Evolutionary conservation across 2,113 vertebrate species (phyloP).

Genomic region (Thamnaconus septentrionalis): DNA sequence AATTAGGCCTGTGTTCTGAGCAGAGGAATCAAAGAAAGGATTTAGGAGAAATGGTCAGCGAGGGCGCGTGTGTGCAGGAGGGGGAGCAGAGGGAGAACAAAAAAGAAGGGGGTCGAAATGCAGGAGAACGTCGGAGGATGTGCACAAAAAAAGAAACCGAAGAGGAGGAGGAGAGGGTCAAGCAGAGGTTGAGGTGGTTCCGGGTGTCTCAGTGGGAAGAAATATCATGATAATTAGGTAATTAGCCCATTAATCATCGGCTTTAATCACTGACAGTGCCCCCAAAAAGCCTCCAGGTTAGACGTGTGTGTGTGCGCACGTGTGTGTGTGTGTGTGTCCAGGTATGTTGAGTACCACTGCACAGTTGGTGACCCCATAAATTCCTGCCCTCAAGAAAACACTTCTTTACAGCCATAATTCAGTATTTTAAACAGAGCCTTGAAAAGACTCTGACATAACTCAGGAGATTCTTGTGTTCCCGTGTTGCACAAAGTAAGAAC

Average conservation of each 20-base stretch:
- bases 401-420: constrained; percentile 43
- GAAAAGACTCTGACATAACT: constrained; percentile 22
- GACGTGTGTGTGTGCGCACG: constrained; percentile 20
- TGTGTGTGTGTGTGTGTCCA: constrained; percentile 38
- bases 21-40: constrained; percentile 38
- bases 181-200: constrained; percentile 40
- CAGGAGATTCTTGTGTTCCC: constrained; percentile 34
- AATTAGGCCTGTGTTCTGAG: constrained; percentile 41
- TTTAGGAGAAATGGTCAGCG: constrained; percentile 25
- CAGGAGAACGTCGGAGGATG: constrained; percentile 33
- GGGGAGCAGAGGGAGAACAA: constrained; percentile 9
- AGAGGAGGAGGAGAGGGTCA: constrained; percentile 38
- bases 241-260: constrained; percentile 67
- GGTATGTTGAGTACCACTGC: constrained; percentile 31
- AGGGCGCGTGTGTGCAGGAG: constrained; percentile 16
- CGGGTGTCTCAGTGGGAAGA: constrained; percentile 33
- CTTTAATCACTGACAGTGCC: constrained; percentile 46
- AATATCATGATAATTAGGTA: constrained; percentile 56
- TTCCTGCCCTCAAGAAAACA: constrained; percentile 48
- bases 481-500: constrained; percentile 23
- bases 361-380: constrained; percentile 61
- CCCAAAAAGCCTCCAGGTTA: constrained; percentile 43
- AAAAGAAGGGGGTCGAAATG: background rate
- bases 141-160: constrained; percentile 19
- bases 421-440: constrained; percentile 32